Base-by-base conservation (phyloP, 2,113 vertebrate genomes). In the Mionectes macconnelli region DNA sequence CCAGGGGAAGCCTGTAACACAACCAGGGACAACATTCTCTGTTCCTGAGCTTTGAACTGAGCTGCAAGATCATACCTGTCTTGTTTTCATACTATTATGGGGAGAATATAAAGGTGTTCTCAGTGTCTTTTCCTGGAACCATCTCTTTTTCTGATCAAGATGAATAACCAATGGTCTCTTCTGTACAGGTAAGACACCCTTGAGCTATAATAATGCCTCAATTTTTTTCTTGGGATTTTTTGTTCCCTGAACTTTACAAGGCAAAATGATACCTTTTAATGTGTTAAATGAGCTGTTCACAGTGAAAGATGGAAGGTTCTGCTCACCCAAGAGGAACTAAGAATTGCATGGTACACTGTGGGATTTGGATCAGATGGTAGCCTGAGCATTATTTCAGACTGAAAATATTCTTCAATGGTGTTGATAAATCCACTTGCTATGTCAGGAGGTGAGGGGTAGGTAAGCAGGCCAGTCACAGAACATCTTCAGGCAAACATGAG, bases 271-370 rank as follows among this genome's bases (percentile, higher is more conserved):
- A 64, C 9, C 42, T 69, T 76, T 37, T 87, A 84, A 89, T 91
- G 42, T 87, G 55, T 87, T 95, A 90, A 93, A 93, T 93, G 70
- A 95, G 30, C 66, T 90, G 50, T 87, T 96, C 63, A 70, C 27
- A 80, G 47, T 77, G 72, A 81, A 91, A 84, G 59, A 80, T 59
- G 55, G 72, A 90, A 93, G 44, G 17, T 91, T 95, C 90, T 91
- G 25, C 28, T 96, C 72, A 93, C 55, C 45, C 50, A 93, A 66
- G 59, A 84, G 55, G 39, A 91, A 63, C 60, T 63, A 90, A 83
- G 64, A 74, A 88, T 88, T 93, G 19, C 20, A 74, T 8, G 27
- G 14, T 84, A 62, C 55, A 72, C 44, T 86, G 50, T 4, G 55
- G 59, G 74, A 25, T 93, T 89, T 88, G n/a, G 27, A 80, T 88